These are phyloP conservation scores for Prosopocoilus inquinatus DNA, from an alignment of 2,888 invertebrate species.

Conservation along the genomic window DNA sequence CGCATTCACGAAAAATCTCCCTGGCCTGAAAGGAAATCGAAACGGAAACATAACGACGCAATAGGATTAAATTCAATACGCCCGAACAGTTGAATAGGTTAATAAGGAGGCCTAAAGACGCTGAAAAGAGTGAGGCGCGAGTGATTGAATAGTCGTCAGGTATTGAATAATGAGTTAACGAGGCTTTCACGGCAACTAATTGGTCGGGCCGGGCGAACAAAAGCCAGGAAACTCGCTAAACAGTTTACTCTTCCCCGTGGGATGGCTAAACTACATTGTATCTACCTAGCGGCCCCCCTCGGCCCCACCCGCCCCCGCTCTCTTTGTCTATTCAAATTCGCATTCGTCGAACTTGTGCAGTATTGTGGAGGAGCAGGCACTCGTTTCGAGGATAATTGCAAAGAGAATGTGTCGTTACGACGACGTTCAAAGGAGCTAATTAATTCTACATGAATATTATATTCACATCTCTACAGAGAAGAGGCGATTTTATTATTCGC, in stretches of 20 bases:
- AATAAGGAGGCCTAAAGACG: conserved; percentile 26
- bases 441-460: too few relatives aligned
- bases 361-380: conserved; percentile 1
- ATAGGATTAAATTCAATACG: background rate
- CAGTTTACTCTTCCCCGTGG: conserved; percentile 31
- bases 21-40: background rate
- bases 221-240: conserved; percentile 40
- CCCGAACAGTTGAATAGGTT: conserved; percentile 10
- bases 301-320: background rate
- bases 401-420: background rate
- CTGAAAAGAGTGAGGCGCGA: conserved; percentile 38
- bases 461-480: too few relatives aligned
- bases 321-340: conserved; percentile 20
- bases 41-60: background rate
- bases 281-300: conserved; percentile 10
- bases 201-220: conserved; percentile 40
- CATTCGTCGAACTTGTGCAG: conserved; percentile 17
- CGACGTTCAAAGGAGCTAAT: too few relatives aligned
- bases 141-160: conserved; percentile 40
- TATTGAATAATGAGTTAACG: conserved; percentile 41
- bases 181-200: conserved; percentile 42
- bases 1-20: too few relatives aligned
- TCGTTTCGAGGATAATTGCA: conserved; percentile 15
- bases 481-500: too few relatives aligned
- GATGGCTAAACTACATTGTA: conserved; percentile 20